A percentile compares a stretch with the other conserved stretches of the same genome.
Conservation (phyloP, 2,113 vertebrate genomes). For the Takifugu bimaculatus region DNA sequence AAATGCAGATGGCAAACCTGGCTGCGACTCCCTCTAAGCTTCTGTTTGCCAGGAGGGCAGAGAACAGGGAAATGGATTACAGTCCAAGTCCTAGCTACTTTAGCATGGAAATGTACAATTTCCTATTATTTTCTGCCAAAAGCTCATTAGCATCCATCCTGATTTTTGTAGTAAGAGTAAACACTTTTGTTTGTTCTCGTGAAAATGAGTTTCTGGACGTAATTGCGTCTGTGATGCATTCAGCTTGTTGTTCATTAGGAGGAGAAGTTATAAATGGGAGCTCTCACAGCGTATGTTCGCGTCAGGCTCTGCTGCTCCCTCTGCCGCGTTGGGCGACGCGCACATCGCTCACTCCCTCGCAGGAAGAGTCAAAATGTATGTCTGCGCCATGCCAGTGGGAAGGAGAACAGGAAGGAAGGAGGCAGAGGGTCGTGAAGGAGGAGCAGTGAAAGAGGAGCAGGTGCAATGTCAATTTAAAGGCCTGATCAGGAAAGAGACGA, state of each 20-base stretch:
- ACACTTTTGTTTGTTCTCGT: slow-evolving; percentile 55
- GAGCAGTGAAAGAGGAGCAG: slow-evolving; percentile 29
- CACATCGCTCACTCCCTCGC: slow-evolving; percentile 64
- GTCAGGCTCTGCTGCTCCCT: slow-evolving; percentile 65
- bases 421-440: slow-evolving; percentile 7
- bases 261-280: slow-evolving; percentile 67
- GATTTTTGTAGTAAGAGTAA: slow-evolving; percentile 49
- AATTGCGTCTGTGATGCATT: slow-evolving; percentile 59
- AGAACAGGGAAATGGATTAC: slow-evolving; percentile 8
- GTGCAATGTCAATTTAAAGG: slow-evolving; percentile 7
- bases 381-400: slow-evolving; percentile 46
- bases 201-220: slow-evolving; percentile 61
- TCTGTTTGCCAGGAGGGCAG: slow-evolving; percentile 39
- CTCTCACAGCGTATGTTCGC: slow-evolving; percentile 69
- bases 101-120: slow-evolving; percentile 35
- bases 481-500: slow-evolving; percentile 25
- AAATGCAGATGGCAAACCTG: slow-evolving; percentile 61
- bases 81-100: slow-evolving; percentile 41
- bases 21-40: slow-evolving; percentile 22
- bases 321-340: slow-evolving; percentile 60
- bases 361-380: slow-evolving; percentile 57
- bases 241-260: slow-evolving; percentile 64
- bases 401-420: slow-evolving; percentile 22
- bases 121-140: slow-evolving; percentile 37
- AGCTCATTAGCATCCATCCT: slow-evolving; percentile 47